phyloP scores from a whole-genome alignment of 2,888 invertebrate genomes.

The Gerris lacustris region DNA sequence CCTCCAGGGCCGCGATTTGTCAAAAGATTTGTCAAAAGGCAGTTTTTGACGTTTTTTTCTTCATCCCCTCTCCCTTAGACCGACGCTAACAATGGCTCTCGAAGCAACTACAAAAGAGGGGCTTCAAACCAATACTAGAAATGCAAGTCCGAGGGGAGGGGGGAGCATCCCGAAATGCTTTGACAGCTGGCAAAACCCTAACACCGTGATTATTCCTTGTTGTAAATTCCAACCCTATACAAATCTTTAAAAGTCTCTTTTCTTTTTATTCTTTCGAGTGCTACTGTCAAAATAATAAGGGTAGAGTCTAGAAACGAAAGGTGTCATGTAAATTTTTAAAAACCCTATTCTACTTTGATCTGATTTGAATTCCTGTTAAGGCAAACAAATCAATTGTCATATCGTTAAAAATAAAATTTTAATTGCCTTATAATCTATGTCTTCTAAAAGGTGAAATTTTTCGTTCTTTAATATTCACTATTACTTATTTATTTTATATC shows the following conservation, averaged over 20 bases:
- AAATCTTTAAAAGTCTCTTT: background rate
- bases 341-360: no score
- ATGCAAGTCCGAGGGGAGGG: background rate
- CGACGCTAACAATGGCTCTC: background rate
- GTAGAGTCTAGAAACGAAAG: no score
- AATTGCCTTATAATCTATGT: no score
- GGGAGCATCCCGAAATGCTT: background rate
- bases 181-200: background rate
- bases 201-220: background rate
- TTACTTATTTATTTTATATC: no score
- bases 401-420: no score
- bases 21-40: conserved; percentile 4
- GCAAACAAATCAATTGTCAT: no score
- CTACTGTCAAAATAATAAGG: background rate
- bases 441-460: no score
- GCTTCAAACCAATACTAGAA: background rate
- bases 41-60: background rate
- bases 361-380: no score
- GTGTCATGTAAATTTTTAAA: no score
- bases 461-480: no score
- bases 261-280: background rate
- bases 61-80: background rate
- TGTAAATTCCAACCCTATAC: background rate
- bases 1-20: background rate
- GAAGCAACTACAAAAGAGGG: background rate